Conservation (phyloP, 92 coral and sea anemone species). For the Umimayanthus kanabou region DNA sequence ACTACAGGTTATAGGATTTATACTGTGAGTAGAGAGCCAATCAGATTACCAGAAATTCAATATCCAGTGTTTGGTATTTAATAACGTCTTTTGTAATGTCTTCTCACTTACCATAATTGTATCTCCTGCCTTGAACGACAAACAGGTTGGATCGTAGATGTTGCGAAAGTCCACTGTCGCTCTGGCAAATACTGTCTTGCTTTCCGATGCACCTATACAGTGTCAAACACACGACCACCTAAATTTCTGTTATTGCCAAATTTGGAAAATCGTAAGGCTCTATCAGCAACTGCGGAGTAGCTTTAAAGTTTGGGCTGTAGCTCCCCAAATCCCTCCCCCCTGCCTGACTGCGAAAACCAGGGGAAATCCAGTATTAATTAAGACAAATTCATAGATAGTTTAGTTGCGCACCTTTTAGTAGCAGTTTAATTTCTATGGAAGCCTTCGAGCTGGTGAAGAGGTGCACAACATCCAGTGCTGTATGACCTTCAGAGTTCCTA, state of each 20-base stretch:
- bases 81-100: too few species aligned
- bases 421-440: conserved; percentile 87
- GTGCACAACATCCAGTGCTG: conserved; percentile 84
- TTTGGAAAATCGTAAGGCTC: too few species aligned
- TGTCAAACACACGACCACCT: not conserved
- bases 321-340: too few species aligned
- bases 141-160: conserved; percentile 78
- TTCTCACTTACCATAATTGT: conserved; percentile 73
- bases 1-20: too few species aligned
- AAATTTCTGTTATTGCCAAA: not conserved
- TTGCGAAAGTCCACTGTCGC: conserved; percentile 89
- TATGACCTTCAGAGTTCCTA: conserved; percentile 82
- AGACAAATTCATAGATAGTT: not conserved
- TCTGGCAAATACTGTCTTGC: conserved; percentile 72
- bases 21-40: too few species aligned
- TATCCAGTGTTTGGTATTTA: too few species aligned
- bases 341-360: too few species aligned
- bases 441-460: conserved; percentile 92
- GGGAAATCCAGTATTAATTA: too few species aligned
- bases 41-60: too few species aligned
- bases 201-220: conserved; percentile 66
- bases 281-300: too few species aligned
- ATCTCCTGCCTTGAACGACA: conserved; percentile 80
- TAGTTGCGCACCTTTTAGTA: conserved; percentile 72
- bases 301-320: too few species aligned